Evolutionary conservation across 2,888 invertebrate genomes (phyloP).

Genomic region (Papilio demoleus): DNA sequence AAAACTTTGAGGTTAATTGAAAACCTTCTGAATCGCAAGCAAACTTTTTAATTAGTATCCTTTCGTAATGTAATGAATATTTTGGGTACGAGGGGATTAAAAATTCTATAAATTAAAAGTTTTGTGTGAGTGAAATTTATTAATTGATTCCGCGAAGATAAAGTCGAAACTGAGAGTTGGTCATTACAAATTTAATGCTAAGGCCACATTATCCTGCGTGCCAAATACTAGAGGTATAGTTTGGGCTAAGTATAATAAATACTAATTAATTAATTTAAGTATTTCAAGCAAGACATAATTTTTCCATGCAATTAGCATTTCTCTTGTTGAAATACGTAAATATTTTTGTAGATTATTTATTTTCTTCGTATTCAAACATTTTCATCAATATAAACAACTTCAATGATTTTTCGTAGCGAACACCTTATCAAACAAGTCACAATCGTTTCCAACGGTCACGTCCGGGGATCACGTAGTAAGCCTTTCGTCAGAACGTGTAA

Average conservation of each 20-base stretch:
- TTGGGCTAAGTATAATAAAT: no score
- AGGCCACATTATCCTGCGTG: no score
- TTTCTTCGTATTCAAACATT: not conserved
- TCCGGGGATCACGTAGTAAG: constrained; percentile 38
- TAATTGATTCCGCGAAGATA: no score
- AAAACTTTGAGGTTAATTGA: constrained; percentile 26
- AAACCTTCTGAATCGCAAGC: constrained; percentile 14
- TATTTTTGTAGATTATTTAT: not conserved
- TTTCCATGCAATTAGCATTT: no score
- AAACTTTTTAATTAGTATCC: constrained; percentile 36
- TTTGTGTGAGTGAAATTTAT: not conserved
- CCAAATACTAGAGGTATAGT: no score
- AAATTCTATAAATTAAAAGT: constrained; percentile 7
- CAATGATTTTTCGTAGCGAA: constrained; percentile 11
- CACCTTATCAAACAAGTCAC: constrained; percentile 31
- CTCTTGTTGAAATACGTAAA: no score
- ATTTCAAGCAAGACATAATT: no score
- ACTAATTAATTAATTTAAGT: not conserved
- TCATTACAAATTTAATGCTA: no score
- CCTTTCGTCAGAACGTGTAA: constrained; percentile 35
- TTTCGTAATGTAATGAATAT: constrained; percentile 28
- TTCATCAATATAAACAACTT: not conserved
- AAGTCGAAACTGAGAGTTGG: no score
- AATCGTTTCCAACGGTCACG: constrained; percentile 30
- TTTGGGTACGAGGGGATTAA: constrained; percentile 15